These are phyloP conservation scores for Acanthurus tractus DNA, from an alignment of 2,797 vertebrate genomes.

Conservation along the genomic window DNA sequence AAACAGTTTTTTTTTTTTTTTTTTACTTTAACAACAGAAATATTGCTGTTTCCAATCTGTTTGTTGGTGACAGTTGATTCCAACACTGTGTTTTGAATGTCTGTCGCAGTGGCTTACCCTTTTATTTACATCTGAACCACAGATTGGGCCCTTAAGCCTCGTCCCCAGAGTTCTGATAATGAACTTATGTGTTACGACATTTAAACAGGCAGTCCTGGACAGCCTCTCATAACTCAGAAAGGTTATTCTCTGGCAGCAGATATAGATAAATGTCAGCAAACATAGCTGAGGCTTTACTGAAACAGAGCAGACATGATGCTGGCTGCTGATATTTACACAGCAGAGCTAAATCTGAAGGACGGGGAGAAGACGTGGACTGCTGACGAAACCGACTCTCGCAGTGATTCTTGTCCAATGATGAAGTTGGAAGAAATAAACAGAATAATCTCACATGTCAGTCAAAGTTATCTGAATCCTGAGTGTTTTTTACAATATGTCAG, in stretches of 20 bases:
- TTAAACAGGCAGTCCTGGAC: conserved; percentile 70
- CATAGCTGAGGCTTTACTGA: conserved; percentile 61
- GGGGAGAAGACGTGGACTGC: conserved; percentile 29
- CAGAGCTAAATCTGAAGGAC: conserved; percentile 46
- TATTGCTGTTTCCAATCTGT: conserved; percentile 22
- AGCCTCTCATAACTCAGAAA: conserved; percentile 79
- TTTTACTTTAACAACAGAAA: conserved; percentile 25
- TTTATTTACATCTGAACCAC: conserved; percentile 63
- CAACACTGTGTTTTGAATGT: conserved; percentile 24
- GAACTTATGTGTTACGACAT: conserved; percentile 79
- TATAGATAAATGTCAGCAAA: conserved; percentile 80
- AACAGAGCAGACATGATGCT: conserved; percentile 73
- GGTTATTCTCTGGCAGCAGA: conserved; percentile 78
- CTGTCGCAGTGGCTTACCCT: background rate
- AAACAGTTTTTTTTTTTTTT: conserved; percentile 17
- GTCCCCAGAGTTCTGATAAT: conserved; percentile 65
- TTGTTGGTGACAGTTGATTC: background rate
- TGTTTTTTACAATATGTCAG: background rate
- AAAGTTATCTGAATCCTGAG: conserved; percentile 8
- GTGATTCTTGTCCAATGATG: conserved; percentile 33
- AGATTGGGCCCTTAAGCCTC: conserved; percentile 62
- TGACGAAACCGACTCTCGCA: conserved; percentile 39
- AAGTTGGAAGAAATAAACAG: conserved; percentile 16
- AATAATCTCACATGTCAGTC: conserved; percentile 45
- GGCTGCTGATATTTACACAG: conserved; percentile 75